phyloP scores from a whole-genome alignment of 2,797 vertebrate species.

The Heliangelus exortis region DNA sequence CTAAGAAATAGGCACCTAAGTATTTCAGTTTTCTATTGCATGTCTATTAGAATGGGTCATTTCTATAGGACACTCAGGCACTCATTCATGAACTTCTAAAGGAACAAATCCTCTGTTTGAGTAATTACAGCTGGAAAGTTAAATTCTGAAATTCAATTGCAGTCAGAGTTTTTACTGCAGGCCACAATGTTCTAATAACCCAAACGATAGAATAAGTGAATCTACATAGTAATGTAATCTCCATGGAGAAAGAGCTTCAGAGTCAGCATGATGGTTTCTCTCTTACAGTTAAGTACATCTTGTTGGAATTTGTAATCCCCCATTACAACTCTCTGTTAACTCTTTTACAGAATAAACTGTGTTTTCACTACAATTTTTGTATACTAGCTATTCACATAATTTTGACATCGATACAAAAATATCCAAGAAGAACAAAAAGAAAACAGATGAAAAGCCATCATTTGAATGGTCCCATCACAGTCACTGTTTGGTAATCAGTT shows the following conservation, averaged over 20 bases:
- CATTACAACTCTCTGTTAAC: not conserved
- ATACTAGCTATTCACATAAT: not conserved
- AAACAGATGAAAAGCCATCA: not conserved
- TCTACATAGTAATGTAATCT: not conserved
- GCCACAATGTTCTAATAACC: conserved; percentile 6
- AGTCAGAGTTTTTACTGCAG: conserved; percentile 35
- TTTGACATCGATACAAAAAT: not conserved
- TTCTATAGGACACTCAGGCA: not conserved
- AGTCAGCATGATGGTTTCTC: not conserved
- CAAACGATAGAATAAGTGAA: conserved; percentile 18
- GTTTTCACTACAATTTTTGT: not conserved
- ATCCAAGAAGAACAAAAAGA: not conserved
- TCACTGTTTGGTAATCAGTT: not conserved
- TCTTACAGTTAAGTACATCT: not conserved
- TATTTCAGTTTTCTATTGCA: conserved; percentile 1
- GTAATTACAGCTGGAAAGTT: conserved; percentile 44
- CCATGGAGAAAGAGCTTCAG: not conserved
- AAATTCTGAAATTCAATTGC: conserved; percentile 39
- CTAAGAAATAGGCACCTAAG: not conserved
- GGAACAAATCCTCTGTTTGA: conserved; percentile 39
- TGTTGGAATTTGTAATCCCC: conserved; percentile 22
- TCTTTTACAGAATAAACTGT: not conserved
- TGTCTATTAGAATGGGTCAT: conserved; percentile 21
- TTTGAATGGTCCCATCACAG: not conserved
- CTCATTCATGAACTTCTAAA: conserved; percentile 28